Percentiles rank a stretch among this genome's conserved stretches.
These are phyloP conservation scores for Holothuria leucospilota DNA, from an alignment of 53 echinoderm and acorn worm genomes.

Conservation along the genomic window DNA sequence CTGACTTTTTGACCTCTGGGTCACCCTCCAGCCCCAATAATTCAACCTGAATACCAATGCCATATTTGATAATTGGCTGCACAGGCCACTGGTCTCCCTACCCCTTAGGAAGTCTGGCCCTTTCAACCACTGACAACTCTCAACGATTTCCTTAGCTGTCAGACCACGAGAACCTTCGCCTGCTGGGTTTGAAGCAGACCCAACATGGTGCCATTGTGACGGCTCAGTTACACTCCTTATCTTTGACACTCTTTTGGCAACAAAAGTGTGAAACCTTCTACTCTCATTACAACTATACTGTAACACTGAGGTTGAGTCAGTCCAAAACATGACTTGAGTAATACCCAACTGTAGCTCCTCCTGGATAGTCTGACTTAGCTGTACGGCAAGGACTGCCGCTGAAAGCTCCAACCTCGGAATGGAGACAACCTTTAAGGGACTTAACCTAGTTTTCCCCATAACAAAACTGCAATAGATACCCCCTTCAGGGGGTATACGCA, in stretches of 20 bases:
- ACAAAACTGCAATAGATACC: conserved; percentile 57
- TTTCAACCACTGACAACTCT: conserved; percentile 53
- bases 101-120: conserved; percentile 66
- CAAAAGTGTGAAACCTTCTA: conserved; percentile 68
- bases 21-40: conserved; percentile 41
- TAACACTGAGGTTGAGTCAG: conserved; percentile 57
- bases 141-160: conserved; percentile 36
- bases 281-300: conserved; percentile 17
- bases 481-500: too few species aligned
- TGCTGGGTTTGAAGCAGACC: conserved; percentile 65
- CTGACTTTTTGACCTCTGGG: conserved; percentile 54
- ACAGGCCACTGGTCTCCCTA: conserved; percentile 62
- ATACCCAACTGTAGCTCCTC: conserved; percentile 39
- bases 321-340: conserved; percentile 52
- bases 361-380: conserved; percentile 18
- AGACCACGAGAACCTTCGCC: conserved; percentile 72
- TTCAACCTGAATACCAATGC: neutral
- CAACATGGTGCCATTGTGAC: conserved; percentile 66
- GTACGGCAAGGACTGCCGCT: conserved; percentile 67
- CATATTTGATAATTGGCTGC: conserved; percentile 16
- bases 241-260: conserved; percentile 70
- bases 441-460: conserved; percentile 64
- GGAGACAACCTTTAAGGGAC: too few species aligned
- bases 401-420: conserved; percentile 67
- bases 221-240: conserved; percentile 38